Evolutionary conservation across 2,888 invertebrate genomes (phyloP), one percentile per base, ranked within the genome.

Genomic region (Spialia ferax): DNA sequence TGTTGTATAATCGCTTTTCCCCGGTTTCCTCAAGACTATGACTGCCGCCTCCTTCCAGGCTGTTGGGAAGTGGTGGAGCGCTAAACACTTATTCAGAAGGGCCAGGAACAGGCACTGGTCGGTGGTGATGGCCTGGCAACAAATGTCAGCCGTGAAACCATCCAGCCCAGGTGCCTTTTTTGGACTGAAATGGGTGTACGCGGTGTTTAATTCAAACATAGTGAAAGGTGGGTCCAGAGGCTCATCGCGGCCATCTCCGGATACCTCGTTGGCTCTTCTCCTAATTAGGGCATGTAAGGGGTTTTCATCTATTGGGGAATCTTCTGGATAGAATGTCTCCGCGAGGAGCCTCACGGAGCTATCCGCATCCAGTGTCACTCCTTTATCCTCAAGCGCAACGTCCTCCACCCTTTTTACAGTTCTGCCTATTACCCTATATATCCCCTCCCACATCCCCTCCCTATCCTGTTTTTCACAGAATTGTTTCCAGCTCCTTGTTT

Each of bases 71-170:
- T 38, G 38, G 2, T n/a, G 13, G 11, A 38, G 38, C 11, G 2
- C 8, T 2, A 38, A 10, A 10, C 38, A 38, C 8, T 38, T 38
- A 10, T 38, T 38, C 8, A n/a, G 13, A 13, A 38, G n/a, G 11
- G 38, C 8, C 11, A 38, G 13, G 2, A n/a, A 26, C 26, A 26
- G 5, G 26, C 5, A 5, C 5, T 2, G 26, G 26, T 26, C 26
- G 26, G 3, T 26, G 38, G 38, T 2, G 8, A 52, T 52, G 2
- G 50, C 50, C 2, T 10, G 22, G 2, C 20, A 6, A 10, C 50
- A 52, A 10, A 52, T 52, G 22, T 52, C 50, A 1, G 50, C 50
- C 11, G 50, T 52, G 50, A 52, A 71, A 32, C 74, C 70, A 64
- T 63, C 42, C 11, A 42, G 13, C 0, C 42, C 55, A 1, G 42